These are phyloP conservation scores for Agrotis clavis DNA, from an alignment of 2,888 invertebrate species.

Conservation along the genomic window DNA sequence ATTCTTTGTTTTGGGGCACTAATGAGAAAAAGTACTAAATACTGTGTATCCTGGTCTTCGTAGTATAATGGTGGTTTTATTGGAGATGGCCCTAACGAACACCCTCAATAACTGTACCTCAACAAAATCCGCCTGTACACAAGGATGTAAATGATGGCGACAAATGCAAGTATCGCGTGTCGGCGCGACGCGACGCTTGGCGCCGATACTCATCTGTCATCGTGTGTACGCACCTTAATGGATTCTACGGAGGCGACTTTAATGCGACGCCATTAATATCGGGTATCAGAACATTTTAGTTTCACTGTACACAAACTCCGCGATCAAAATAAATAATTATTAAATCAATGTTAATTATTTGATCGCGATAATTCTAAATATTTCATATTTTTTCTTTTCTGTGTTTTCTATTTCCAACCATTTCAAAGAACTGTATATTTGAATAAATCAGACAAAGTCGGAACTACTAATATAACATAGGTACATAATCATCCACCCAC, in stretches of 20 bases:
- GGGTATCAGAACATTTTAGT: constrained; percentile 67
- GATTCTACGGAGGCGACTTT: constrained; percentile 81
- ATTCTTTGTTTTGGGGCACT: too few relatives aligned
- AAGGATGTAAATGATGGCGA: constrained; percentile 68
- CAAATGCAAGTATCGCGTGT: constrained; percentile 77
- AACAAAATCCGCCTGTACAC: constrained; percentile 61
- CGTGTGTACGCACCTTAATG: constrained; percentile 81
- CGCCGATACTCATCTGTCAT: constrained; percentile 74
- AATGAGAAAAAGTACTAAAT: too few relatives aligned
- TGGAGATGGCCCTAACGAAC: too few relatives aligned
- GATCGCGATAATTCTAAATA: constrained; percentile 13
- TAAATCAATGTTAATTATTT: constrained; percentile 28
- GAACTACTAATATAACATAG: not conserved
- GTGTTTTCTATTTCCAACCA: not conserved
- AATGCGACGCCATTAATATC: constrained; percentile 77
- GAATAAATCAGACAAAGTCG: not conserved
- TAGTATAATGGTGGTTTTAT: too few relatives aligned
- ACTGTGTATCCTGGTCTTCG: too few relatives aligned
- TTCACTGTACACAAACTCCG: constrained; percentile 52
- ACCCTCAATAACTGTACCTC: constrained; percentile 14
- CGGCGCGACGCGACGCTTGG: constrained; percentile 37
- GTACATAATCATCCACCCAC: not conserved
- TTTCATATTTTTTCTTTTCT: too few relatives aligned
- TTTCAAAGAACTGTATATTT: not conserved
- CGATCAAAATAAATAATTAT: constrained; percentile 45